phyloP scores from a whole-genome alignment of 2,888 invertebrate genomes.

The Hydrotaea diabolus region DNA sequence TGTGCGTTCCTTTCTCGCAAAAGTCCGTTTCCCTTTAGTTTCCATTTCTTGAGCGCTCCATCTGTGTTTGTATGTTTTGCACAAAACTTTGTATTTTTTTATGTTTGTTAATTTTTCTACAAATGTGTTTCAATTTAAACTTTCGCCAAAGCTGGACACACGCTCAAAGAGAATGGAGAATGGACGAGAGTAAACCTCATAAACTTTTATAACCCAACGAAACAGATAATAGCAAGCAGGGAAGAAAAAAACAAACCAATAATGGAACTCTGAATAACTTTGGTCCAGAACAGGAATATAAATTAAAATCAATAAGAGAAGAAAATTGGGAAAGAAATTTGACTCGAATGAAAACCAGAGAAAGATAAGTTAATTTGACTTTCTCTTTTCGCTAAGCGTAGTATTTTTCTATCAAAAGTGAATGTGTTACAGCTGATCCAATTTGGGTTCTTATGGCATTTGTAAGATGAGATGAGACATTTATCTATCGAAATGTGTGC shows the following conservation, averaged over 20 bases:
- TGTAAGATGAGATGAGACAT: too few species aligned
- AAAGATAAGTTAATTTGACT: too few species aligned
- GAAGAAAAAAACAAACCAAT: not conserved
- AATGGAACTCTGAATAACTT: conserved; percentile 5
- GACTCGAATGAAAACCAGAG: too few species aligned
- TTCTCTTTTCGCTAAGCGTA: too few species aligned
- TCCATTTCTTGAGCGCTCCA: not conserved
- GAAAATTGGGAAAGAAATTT: too few species aligned
- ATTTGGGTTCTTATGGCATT: too few species aligned
- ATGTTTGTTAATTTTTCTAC: conserved; percentile 18
- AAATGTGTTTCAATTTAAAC: conserved; percentile 35
- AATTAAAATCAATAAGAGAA: not conserved
- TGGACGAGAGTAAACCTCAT: not conserved
- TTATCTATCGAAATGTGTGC: too few species aligned
- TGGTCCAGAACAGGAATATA: not conserved
- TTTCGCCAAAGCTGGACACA: conserved; percentile 6
- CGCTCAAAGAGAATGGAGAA: not conserved
- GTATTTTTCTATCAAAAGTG: too few species aligned
- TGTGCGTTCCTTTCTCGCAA: not conserved
- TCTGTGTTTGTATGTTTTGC: not conserved
- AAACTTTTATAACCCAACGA: conserved; percentile 18
- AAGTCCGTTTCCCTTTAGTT: not conserved
- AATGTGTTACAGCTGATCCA: too few species aligned
- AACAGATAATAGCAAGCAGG: not conserved
- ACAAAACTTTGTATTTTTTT: not conserved